Percentiles rank a stretch among this genome's conserved stretches.
Evolutionary conservation across 92 coral and sea anemone genomes (phyloP).

Genomic region (Anthopleura xanthogrammica): DNA sequence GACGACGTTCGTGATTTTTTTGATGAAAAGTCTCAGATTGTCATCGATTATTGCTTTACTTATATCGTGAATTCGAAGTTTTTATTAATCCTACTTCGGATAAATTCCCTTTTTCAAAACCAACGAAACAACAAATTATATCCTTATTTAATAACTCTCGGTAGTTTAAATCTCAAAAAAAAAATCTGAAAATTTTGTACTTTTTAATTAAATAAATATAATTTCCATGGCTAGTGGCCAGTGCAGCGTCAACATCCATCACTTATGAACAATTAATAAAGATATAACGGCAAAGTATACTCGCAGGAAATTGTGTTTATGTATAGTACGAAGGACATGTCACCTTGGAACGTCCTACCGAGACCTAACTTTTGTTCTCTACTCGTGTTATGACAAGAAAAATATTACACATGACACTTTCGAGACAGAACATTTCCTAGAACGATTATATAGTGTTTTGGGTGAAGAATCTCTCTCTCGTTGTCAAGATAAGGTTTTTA

Average conservation of each 20-base stretch:
- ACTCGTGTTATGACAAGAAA: neutral
- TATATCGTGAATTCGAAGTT: neutral
- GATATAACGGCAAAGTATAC: neutral
- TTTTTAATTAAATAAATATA: neutral
- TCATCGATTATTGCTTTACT: neutral
- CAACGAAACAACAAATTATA: neutral
- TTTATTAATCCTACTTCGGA: neutral
- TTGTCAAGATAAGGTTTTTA: neutral
- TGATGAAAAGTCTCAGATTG: neutral
- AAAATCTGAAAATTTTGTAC: neutral
- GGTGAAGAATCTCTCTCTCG: neutral
- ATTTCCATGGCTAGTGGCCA: neutral
- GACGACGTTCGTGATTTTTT: neutral
- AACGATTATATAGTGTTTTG: conserved; percentile 6
- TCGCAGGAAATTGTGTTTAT: neutral
- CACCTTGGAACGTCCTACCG: neutral
- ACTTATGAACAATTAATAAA: neutral
- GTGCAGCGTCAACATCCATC: neutral
- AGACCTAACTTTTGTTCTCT: neutral
- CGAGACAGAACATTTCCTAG: neutral
- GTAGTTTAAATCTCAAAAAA: neutral
- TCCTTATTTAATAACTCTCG: neutral
- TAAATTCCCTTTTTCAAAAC: neutral
- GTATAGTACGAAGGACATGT: neutral
- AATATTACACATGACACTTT: neutral